Evolutionary conservation across 2,113 vertebrate genomes (phyloP).

Genomic region (Progne subis): DNA sequence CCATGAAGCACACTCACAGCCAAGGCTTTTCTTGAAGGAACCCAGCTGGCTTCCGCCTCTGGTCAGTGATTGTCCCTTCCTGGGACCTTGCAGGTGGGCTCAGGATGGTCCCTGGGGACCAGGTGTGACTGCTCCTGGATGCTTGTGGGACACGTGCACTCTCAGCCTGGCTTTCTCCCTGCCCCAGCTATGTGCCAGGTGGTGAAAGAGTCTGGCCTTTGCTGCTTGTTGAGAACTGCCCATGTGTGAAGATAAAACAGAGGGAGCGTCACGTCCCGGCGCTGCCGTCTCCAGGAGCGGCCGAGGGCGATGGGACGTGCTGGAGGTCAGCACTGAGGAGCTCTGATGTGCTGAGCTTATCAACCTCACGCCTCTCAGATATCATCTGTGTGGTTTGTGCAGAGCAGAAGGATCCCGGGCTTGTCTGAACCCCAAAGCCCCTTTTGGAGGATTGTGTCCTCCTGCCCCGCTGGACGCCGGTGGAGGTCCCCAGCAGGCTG

Average conservation of each 20-base stretch:
- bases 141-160: rapidly evolving
- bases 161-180: neutral
- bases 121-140: neutral
- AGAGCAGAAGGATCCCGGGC: neutral
- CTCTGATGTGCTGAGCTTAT: neutral
- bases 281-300: neutral
- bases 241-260: constrained; percentile 41
- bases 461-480: rapidly evolving
- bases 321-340: neutral
- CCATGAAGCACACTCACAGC: neutral
- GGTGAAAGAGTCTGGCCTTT: neutral
- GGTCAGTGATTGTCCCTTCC: neutral
- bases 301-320: neutral
- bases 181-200: neutral
- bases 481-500: neutral
- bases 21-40: neutral
- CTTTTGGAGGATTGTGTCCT: neutral
- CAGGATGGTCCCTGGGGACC: rapidly evolving
- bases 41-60: neutral
- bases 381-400: rapidly evolving
- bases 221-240: constrained; percentile 20
- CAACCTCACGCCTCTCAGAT: neutral
- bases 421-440: neutral
- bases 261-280: constrained; percentile 21
- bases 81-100: neutral